Conservation (phyloP, 2,797 vertebrate species). For the Spinus olivaceus region DNA sequence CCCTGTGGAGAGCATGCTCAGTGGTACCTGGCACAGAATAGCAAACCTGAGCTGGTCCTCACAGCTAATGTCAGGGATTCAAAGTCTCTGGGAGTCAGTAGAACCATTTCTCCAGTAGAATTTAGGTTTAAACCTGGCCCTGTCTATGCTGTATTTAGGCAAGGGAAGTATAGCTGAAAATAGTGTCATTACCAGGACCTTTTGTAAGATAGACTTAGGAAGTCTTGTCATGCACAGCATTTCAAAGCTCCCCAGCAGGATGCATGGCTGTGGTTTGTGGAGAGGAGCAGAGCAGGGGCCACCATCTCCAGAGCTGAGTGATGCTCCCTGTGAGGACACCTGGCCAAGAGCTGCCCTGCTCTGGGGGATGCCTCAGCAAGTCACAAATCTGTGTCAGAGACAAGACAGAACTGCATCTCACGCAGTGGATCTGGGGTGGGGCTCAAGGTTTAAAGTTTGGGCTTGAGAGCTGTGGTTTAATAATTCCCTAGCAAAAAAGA, state of each 20-base stretch:
- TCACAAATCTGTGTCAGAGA: not conserved
- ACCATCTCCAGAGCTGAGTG: fast-evolving
- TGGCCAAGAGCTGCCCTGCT: not conserved
- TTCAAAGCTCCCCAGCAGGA: not conserved
- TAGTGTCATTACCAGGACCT: not conserved
- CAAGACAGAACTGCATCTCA: not conserved
- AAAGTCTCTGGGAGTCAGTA: not conserved
- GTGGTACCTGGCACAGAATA: not conserved
- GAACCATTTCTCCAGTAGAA: not conserved
- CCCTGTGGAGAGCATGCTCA: not conserved
- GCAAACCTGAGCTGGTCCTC: not conserved
- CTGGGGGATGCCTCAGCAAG: not conserved
- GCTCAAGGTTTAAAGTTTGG: not conserved
- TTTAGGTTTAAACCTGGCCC: not conserved
- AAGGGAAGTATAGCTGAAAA: not conserved
- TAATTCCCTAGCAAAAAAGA: not conserved
- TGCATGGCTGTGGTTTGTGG: not conserved
- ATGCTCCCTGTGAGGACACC: not conserved
- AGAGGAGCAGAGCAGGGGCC: not conserved
- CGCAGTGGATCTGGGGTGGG: not conserved
- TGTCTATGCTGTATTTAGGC: fast-evolving
- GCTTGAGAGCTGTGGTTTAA: not conserved
- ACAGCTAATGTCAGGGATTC: not conserved
- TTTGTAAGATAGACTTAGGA: not conserved
- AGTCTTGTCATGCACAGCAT: not conserved